Conservation (phyloP, 2,113 vertebrate species). For the Cygnus atratus region DNA sequence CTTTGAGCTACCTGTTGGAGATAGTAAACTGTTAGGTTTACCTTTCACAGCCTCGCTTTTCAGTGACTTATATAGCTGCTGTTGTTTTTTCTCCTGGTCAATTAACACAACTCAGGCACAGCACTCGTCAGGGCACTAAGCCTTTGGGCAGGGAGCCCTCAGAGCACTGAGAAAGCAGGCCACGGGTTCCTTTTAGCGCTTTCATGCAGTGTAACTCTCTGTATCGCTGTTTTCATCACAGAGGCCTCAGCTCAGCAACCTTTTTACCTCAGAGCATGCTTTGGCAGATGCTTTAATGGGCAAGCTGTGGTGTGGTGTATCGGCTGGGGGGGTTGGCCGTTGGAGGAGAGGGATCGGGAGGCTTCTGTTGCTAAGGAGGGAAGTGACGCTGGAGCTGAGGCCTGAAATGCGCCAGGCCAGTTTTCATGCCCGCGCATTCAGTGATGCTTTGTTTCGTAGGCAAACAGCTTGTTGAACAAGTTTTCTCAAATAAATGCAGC, state of each 20-base stretch:
- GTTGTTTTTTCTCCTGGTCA: background rate
- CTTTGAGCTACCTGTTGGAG: background rate
- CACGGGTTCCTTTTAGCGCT: background rate
- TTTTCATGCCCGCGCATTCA: background rate
- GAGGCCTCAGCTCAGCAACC: background rate
- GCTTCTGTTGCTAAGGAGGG: background rate
- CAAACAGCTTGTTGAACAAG: background rate
- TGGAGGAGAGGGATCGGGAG: background rate
- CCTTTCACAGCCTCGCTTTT: background rate
- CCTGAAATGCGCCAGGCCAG: background rate
- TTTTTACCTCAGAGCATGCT: background rate
- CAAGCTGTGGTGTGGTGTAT: rapidly evolving
- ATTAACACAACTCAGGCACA: background rate
- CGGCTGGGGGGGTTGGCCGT: background rate
- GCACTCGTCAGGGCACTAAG: background rate
- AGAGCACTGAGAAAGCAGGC: background rate
- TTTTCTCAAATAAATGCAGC: background rate
- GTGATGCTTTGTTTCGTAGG: background rate
- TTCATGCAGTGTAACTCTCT: background rate
- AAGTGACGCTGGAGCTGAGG: background rate
- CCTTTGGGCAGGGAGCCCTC: background rate
- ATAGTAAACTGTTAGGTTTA: background rate
- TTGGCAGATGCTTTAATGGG: background rate
- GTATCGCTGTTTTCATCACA: background rate
- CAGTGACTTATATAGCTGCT: background rate